Base-by-base conservation (phyloP, 2,888 invertebrate species). In the Antheraea assamensis region DNA sequence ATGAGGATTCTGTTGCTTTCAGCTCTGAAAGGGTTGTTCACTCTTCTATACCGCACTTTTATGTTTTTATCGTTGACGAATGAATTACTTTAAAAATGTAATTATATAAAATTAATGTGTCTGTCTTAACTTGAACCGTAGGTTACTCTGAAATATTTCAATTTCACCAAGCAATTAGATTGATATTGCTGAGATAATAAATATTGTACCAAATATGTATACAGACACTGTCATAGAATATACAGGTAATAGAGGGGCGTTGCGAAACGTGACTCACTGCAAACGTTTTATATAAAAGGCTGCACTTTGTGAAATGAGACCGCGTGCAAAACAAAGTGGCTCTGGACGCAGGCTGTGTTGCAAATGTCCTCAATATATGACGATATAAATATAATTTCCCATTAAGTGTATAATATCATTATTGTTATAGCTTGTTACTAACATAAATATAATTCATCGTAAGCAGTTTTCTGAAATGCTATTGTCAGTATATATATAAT, bases 221-320 rank as follows among this genome's bases (percentile, higher is more conserved):
- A 81, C 78, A 80, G 80, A 83, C 81, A 81, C n/a, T 81, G 81
- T 82, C 78, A 79, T 79, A 76, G 81, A 35, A 68, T 35, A n/a
- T 35, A 68, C 84, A 83, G 85, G 82, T 83, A 83, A 87, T 86
- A 86, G 87, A 87, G 87, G 86, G 86, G 85, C 86, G 83, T 86
- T 85, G 84, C 87, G 87, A 86, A 87, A 86, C 84, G 83, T 82
- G 82, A 82, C 89, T 87, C 83, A 85, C 84, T n/a, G 87, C 86
- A 85, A 86, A 87, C 87, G 88, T 81, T 82, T 85, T 81, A 64
- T 64, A 30, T 64, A 83, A 89, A 90, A 89, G 89, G 89, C 91
- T 91, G 90, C 90, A 90, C 90, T 92, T 89, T 90, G 88, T 87
- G 84, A 87, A 91, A 91, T 91, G 91, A 91, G 88, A 87, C 82